A percentile compares a stretch with the other conserved stretches of the same genome.
phyloP scores from a whole-genome alignment of 2,888 invertebrate species.

The Ecliptopera silaceata region DNA sequence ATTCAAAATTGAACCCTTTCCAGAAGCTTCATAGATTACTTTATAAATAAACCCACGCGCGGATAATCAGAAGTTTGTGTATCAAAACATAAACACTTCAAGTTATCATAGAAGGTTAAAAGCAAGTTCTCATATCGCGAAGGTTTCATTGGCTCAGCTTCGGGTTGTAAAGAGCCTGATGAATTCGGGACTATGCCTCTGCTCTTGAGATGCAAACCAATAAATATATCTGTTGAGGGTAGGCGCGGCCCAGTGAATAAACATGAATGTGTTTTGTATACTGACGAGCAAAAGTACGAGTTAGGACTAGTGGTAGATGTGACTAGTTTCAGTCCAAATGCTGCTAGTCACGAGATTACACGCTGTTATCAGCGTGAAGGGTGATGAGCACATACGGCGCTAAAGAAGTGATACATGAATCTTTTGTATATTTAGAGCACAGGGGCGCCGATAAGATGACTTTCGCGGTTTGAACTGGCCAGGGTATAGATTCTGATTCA shows the following conservation, averaged over 20 bases:
- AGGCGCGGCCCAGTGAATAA: conserved; percentile 55
- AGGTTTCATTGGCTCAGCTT: conserved; percentile 45
- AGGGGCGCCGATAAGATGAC: no score
- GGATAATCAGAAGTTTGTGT: background rate
- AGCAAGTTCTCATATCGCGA: conserved; percentile 32
- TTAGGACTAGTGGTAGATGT: no score
- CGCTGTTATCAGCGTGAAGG: no score
- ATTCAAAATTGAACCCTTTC: conserved; percentile 1
- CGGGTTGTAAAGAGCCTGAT: conserved; percentile 70
- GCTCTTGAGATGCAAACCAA: conserved; percentile 61
- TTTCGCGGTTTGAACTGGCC: no score
- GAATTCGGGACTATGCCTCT: conserved; percentile 58
- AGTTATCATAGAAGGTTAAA: conserved; percentile 21
- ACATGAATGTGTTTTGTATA: conserved; percentile 50
- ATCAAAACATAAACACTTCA: conserved; percentile 4
- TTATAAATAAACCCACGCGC: background rate
- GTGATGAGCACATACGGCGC: no score
- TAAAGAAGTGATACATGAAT: no score
- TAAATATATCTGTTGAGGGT: conserved; percentile 69
- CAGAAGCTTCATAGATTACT: background rate
- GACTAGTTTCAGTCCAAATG: no score
- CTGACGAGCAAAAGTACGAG: conserved; percentile 32
- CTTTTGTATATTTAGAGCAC: no score
- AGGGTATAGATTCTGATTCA: no score
- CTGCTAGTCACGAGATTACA: no score